Evolutionary conservation across 2,888 invertebrate species (phyloP), one percentile per base, ranked within the genome.

Genomic region (Catocala fraxini): DNA sequence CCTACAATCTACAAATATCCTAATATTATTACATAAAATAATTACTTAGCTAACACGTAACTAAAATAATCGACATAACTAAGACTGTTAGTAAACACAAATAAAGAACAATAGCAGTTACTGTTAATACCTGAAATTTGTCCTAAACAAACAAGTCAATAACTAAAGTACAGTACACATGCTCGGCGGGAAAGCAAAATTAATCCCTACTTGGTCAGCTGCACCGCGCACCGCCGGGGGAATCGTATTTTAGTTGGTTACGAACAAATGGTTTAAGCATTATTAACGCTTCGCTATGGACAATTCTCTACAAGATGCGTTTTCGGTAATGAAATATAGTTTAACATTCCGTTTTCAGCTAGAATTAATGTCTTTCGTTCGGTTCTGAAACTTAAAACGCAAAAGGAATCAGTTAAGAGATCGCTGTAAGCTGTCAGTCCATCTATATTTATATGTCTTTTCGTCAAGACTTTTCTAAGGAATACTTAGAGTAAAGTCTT

Each of bases 131-230:
- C 63, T 63, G 25, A 41, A 63, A 69, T 66, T 57, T 54, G 62
- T 61, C 73, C 73, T 68, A 67, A 77, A 68, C 63, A 69, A 76
- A 51, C 70, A 55, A 59, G 47, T 70, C 68, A 59, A 63, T 70
- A 68, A 59, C 53, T 57, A 67, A 25, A 59, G 13, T 48, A 65
- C 46, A 9, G 12, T 51, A 45, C 54, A 46, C 10, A 46, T 10
- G 12, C 13, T 39, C 25, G 4, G 25, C 33, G 33, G 42, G 25
- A 47, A 56, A 7, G 52, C 55, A 43, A 59, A 59, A 52, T 59
- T 52, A 59, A 59, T 59, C 35, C 49, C 61, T 51, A 55, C 53
- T 51, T 61, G 48, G 52, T 48, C 57, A 48, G 39, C 41, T 43
- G 55, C 6, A n/a, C n/a, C n/a, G n/a, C n/a, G n/a, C n/a, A n/a